These are phyloP conservation scores for Tinea semifulvella DNA, from an alignment of 2,888 invertebrate genomes.

Conservation along the genomic window DNA sequence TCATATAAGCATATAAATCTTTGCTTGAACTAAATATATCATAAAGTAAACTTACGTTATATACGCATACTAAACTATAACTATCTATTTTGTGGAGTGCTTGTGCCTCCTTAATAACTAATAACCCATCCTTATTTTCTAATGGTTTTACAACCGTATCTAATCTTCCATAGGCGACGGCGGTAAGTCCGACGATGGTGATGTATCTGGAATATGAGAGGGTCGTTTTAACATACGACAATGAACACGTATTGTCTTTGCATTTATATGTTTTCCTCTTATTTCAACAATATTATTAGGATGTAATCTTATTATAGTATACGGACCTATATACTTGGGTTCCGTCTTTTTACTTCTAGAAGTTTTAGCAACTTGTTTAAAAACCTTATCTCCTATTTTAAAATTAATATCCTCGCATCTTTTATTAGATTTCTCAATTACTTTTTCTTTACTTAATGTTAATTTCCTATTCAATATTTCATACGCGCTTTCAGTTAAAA, in stretches of 20 bases:
- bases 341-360: constrained; percentile 16
- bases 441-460: constrained; percentile 14
- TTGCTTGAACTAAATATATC: constrained; percentile 1
- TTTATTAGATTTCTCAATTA: constrained; percentile 14
- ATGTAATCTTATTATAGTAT: constrained; percentile 3
- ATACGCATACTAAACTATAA: constrained; percentile 3
- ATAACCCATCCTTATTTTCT: neutral
- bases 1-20: neutral
- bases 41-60: constrained; percentile 2
- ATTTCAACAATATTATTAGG: constrained; percentile 3
- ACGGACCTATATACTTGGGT: constrained; percentile 1
- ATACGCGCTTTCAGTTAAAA: neutral
- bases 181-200: neutral
- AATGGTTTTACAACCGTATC: constrained; percentile 1
- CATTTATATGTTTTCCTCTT: constrained; percentile 1
- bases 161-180: neutral
- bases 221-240: constrained; percentile 1
- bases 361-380: constrained; percentile 19
- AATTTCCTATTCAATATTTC: constrained; percentile 5
- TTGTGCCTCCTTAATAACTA: constrained; percentile 4
- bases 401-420: constrained; percentile 11
- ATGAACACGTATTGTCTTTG: constrained; percentile 8
- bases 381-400: constrained; percentile 19
- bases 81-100: constrained; percentile 1
- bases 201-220: constrained; percentile 4